Conservation (phyloP, 2,113 vertebrate species). For the Platycercus adscitus region DNA sequence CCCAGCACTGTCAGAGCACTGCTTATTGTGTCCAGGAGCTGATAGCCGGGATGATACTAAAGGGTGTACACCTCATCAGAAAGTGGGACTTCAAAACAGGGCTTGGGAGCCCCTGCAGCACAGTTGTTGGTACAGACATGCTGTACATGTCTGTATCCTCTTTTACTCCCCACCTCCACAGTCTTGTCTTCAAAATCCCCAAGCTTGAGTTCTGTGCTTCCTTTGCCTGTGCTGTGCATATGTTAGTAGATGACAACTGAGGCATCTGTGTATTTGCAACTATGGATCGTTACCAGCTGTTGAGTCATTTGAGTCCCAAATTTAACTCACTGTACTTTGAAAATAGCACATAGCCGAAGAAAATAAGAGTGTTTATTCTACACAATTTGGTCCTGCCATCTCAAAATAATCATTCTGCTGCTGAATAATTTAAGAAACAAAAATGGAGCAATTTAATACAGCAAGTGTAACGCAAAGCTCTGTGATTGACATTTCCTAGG, state of each 20-base stretch:
- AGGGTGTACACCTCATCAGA: not conserved
- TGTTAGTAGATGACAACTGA: conserved; percentile 28
- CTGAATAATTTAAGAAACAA: conserved; percentile 59
- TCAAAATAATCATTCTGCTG: conserved; percentile 22
- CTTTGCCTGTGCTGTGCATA: not conserved
- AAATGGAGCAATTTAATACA: conserved; percentile 34
- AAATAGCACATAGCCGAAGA: not conserved
- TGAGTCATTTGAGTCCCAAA: conserved; percentile 55
- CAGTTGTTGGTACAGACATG: rapidly evolving
- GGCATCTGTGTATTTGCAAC: conserved; percentile 33
- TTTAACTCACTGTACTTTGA: conserved; percentile 56
- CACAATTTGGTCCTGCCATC: not conserved
- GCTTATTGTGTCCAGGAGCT: not conserved
- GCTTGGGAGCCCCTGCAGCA: not conserved
- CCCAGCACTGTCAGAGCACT: not conserved
- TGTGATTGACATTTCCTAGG: not conserved
- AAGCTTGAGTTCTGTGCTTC: not conserved
- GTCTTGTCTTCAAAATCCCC: not conserved
- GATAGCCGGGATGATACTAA: not conserved
- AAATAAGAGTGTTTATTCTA: conserved; percentile 47
- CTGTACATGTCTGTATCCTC: not conserved
- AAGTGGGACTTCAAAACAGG: not conserved
- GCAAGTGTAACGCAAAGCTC: conserved; percentile 20
- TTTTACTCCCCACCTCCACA: not conserved
- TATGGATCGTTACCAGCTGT: conserved; percentile 42